A percentile compares a stretch with the other conserved stretches of the same genome.
Evolutionary conservation across 2,113 vertebrate genomes (phyloP).

Genomic region (Cyprinus carpio): DNA sequence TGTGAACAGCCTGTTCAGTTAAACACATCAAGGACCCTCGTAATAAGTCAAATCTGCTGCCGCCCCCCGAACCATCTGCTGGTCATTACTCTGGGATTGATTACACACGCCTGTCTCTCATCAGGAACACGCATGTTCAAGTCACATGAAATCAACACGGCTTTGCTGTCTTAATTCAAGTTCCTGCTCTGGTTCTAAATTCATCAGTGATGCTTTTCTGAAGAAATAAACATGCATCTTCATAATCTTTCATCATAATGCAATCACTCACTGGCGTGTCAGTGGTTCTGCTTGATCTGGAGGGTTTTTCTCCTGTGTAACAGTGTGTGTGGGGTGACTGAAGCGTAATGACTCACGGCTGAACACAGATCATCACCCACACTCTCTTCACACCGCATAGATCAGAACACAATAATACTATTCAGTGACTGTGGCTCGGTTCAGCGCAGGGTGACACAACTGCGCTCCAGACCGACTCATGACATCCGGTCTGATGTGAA

Average conservation of each 20-base stretch:
- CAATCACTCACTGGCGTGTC: not conserved
- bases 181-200: not conserved
- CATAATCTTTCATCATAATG: not conserved
- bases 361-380: not conserved
- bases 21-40: conserved; percentile 18
- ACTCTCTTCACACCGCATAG: not conserved
- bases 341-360: not conserved
- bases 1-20: conserved; percentile 11
- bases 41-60: conserved; percentile 14
- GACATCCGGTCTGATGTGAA: not conserved
- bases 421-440: not conserved
- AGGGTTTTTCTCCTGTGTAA: not conserved
- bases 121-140: not conserved
- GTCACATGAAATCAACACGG: conserved; percentile 9
- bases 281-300: not conserved
- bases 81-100: conserved; percentile 5
- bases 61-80: not conserved
- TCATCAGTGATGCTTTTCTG: not conserved
- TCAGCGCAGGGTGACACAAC: not conserved
- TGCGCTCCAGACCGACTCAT: not conserved
- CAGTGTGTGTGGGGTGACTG: not conserved
- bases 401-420: not conserved
- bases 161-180: not conserved
- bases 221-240: not conserved
- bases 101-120: not conserved